These are phyloP conservation scores for Cosmia pyralina DNA, from an alignment of 2,888 invertebrate genomes.

Conservation along the genomic window DNA sequence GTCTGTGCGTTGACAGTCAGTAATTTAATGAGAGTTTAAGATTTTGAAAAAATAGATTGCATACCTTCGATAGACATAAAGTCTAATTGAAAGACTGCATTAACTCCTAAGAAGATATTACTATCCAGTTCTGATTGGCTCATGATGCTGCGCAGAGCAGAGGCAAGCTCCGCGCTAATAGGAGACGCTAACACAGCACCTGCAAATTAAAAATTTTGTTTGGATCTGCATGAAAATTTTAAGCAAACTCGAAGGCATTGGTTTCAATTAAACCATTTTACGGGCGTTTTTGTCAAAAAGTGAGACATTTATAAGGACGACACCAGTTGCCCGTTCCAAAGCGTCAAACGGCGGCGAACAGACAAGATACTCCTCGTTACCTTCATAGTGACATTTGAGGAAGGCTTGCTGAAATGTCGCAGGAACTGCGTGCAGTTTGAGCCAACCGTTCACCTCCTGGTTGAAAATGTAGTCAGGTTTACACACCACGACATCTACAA, in stretches of 20 bases:
- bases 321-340: neutral
- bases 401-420: constrained; percentile 4
- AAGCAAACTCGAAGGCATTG: no score
- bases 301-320: neutral
- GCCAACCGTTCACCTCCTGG: constrained; percentile 3
- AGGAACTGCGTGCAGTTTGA: constrained; percentile 4
- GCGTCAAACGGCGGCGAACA: neutral
- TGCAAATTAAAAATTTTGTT: neutral
- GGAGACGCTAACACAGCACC: constrained; percentile 15
- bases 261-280: no score
- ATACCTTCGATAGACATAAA: neutral
- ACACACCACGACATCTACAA: constrained; percentile 5
- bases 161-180: neutral
- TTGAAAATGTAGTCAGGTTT: constrained; percentile 10
- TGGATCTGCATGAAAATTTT: no score
- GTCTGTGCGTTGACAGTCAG: no score
- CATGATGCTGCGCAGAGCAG: neutral
- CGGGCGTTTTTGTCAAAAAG: neutral
- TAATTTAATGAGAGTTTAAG: no score
- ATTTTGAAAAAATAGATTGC: no score
- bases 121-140: neutral
- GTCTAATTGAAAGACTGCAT: neutral
- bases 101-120: neutral
- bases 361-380: neutral
- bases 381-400: constrained; percentile 8